phyloP scores from a whole-genome alignment of 2,888 invertebrate genomes.

The Theretra japonica region DNA sequence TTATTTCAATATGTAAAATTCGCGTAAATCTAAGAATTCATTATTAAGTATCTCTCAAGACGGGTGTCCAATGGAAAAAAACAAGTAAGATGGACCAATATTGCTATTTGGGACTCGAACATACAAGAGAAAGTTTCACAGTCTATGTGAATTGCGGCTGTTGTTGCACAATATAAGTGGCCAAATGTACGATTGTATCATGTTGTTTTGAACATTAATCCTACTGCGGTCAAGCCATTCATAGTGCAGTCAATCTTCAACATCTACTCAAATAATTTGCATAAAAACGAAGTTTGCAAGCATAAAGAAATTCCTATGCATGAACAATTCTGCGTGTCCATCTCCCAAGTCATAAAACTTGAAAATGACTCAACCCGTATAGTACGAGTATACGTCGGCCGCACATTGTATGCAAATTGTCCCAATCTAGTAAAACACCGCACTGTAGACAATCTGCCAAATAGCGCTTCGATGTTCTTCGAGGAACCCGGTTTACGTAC shows the following conservation, averaged over 20 bases:
- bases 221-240: too few species aligned
- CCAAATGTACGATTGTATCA: too few species aligned
- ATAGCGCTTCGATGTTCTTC: conserved; percentile 28
- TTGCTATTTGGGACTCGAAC: too few species aligned
- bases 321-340: not conserved
- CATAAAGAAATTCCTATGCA: conserved; percentile 13
- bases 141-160: too few species aligned
- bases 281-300: not conserved
- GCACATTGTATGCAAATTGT: conserved; percentile 32
- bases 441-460: conserved; percentile 30
- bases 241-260: not conserved
- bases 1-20: too few species aligned
- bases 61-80: too few species aligned
- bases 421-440: conserved; percentile 31
- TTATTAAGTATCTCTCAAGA: too few species aligned
- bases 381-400: not conserved
- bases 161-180: too few species aligned
- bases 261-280: not conserved
- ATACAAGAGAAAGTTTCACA: too few species aligned
- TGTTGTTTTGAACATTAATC: too few species aligned
- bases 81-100: too few species aligned
- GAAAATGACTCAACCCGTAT: conserved; percentile 5
- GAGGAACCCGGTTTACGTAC: conserved; percentile 3
- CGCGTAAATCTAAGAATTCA: too few species aligned
- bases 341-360: not conserved